Evolutionary conservation across 2,113 vertebrate species (phyloP).

Genomic region (Pollachius pollachius): DNA sequence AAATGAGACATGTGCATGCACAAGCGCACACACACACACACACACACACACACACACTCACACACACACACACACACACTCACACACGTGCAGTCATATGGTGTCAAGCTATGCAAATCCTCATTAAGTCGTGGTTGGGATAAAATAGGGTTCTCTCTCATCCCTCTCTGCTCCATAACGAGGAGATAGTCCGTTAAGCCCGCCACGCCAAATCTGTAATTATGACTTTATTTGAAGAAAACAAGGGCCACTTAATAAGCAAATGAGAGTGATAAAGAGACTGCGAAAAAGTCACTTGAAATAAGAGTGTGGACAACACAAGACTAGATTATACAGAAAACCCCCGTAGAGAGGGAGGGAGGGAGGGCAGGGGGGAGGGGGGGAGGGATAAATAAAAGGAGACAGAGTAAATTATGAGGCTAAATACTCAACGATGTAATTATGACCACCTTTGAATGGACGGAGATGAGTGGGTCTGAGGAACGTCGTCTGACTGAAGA

Average conservation of each 20-base stretch:
- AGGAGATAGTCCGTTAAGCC: slow-evolving; percentile 71
- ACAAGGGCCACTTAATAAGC: slow-evolving; percentile 78
- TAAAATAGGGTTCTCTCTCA: slow-evolving; percentile 67
- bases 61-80: slow-evolving; percentile 53
- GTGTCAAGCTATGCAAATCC: slow-evolving; percentile 69
- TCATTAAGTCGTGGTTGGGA: slow-evolving; percentile 70
- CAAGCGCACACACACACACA: neutral
- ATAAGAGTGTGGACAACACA: slow-evolving; percentile 67
- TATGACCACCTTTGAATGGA: slow-evolving; percentile 71
- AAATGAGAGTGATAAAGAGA: slow-evolving; percentile 75
- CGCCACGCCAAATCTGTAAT: slow-evolving; percentile 74
- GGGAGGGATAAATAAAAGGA: slow-evolving; percentile 65
- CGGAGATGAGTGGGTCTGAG: slow-evolving; percentile 65
- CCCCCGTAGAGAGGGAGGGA: slow-evolving; percentile 53
- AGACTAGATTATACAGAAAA: slow-evolving; percentile 70
- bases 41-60: slow-evolving; percentile 38
- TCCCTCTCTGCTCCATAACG: slow-evolving; percentile 68
- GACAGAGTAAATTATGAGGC: slow-evolving; percentile 68
- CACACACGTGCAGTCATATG: slow-evolving; percentile 62
- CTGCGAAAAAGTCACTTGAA: slow-evolving; percentile 58
- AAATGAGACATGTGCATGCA: neutral
- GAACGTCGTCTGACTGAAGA: slow-evolving; percentile 38
- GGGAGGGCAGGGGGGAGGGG: slow-evolving; percentile 23
- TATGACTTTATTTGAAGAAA: slow-evolving; percentile 81
- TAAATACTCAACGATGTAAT: slow-evolving; percentile 79